Conservation (phyloP, 2,113 vertebrate genomes). For the Pseudorectes ferrugineus region DNA sequence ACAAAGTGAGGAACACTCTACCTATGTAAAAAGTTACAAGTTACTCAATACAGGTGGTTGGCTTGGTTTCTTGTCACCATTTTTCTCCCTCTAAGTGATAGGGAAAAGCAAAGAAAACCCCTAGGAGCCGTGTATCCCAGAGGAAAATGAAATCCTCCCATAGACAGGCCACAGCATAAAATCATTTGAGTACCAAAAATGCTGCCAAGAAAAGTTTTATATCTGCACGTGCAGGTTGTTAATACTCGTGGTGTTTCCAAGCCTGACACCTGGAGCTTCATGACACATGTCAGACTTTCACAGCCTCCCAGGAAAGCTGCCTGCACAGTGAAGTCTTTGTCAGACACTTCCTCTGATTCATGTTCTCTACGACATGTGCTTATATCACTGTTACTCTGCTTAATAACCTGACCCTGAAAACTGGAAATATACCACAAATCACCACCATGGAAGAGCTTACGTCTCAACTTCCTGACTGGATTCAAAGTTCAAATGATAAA, state of each 20-base stretch:
- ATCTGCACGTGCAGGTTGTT: background rate
- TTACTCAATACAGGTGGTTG: background rate
- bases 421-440: slow-evolving; percentile 55
- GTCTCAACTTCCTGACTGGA: slow-evolving; percentile 9
- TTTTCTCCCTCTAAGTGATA: background rate
- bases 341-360: slow-evolving; percentile 39
- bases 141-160: slow-evolving; percentile 19
- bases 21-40: background rate
- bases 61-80: background rate
- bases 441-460: slow-evolving; percentile 17
- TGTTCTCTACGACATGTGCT: background rate
- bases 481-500: slow-evolving; percentile 65
- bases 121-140: background rate
- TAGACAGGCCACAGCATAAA: background rate
- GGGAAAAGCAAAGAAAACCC: background rate
- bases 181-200: background rate
- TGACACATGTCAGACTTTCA: background rate
- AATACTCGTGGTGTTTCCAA: slow-evolving; percentile 7
- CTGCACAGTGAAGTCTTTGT: slow-evolving; percentile 30
- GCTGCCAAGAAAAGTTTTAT: background rate
- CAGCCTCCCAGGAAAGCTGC: slow-evolving; percentile 2
- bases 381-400: slow-evolving; percentile 29
- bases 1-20: background rate
- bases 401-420: slow-evolving; percentile 65
- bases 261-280: background rate